Base-by-base conservation (phyloP, 2,888 invertebrate genomes). In the Eristalinus aeneus region DNA sequence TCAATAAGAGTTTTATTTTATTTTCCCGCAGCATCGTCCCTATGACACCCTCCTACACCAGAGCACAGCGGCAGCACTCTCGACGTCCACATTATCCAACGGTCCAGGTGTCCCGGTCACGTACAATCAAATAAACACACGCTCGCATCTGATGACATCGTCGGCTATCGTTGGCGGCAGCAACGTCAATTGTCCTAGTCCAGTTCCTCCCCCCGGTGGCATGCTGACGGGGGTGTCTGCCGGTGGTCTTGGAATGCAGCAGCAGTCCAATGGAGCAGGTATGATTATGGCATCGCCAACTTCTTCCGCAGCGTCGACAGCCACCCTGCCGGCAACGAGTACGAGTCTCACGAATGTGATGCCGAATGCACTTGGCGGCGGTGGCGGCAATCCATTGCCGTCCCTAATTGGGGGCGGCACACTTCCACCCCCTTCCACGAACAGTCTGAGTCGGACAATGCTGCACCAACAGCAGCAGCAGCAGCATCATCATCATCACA, bases 61-160 rank as follows among this genome's bases (percentile, higher is more conserved):
- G 69, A 82, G 76, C 32, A 71, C 86, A 68, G 75, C 80, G 65
- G 71, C 79, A 68, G 76, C 85, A 76, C 71, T 79, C 79, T 79
- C 76, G 16, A 79, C 73, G 23, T 75, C 83, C 58, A 56, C 79
- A 73, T 77, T 77, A 78, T 68, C 86, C 60, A 78, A 81, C 68
- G 88, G 88, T 56, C 68, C 88, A 87, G 88, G 88, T 81, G 90
- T 89, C 72, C 89, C 91, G 88, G 89, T 91, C 90, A 90, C 91
- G 88, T 92, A 91, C 89, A 92, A 92, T 90, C 92, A 92, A 90
- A 91, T 92, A 88, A 92, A 89, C 80, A 88, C 92, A 78, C 91
- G 91, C 81, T 89, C 92, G 5, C 92, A 92, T 87, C 89, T 91
- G 58, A 74, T 92, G 89, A 89, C 91, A 68, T 90, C 92, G 36